Conservation (phyloP, 2,888 invertebrate genomes). For the Yponomeuta cagnagella region DNA sequence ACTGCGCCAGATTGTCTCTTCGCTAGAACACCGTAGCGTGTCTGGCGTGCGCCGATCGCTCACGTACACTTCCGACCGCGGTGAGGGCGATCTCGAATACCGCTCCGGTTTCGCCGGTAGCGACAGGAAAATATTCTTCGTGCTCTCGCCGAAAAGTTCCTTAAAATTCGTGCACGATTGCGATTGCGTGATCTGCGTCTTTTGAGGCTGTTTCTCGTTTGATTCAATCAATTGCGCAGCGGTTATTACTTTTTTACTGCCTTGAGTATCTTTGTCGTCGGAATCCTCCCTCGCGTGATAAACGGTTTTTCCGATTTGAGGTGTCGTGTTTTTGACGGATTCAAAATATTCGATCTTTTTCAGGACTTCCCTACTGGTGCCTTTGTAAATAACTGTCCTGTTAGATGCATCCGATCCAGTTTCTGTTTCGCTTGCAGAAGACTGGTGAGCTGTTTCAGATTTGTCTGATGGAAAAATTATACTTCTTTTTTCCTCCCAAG, state of each 20-base stretch:
- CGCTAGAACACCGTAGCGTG: slow-evolving; percentile 76
- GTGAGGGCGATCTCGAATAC: slow-evolving; percentile 66
- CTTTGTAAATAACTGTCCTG: slow-evolving; percentile 79
- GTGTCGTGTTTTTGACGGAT: slow-evolving; percentile 74
- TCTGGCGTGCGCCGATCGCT: slow-evolving; percentile 66
- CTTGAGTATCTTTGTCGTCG: slow-evolving; percentile 58
- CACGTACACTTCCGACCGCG: slow-evolving; percentile 66
- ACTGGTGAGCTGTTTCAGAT: slow-evolving; percentile 47
- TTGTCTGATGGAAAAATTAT: slow-evolving; percentile 43
- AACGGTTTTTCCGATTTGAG: slow-evolving; percentile 60
- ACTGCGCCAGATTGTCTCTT: slow-evolving; percentile 81
- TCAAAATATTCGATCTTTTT: slow-evolving; percentile 89
- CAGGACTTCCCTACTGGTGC: slow-evolving; percentile 78
- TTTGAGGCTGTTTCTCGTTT: slow-evolving; percentile 35
- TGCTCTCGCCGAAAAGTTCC: slow-evolving; percentile 87
- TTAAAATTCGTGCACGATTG: slow-evolving; percentile 85
- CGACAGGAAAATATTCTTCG: slow-evolving; percentile 75
- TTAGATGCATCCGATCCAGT: slow-evolving; percentile 84
- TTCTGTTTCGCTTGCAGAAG: slow-evolving; percentile 80
- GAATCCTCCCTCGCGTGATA: slow-evolving; percentile 73
- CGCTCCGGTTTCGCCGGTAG: slow-evolving; percentile 63
- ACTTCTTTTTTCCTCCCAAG: slow-evolving; percentile 28
- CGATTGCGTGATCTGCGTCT: slow-evolving; percentile 68
- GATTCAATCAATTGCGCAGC: slow-evolving; percentile 23
- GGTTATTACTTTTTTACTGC: slow-evolving; percentile 24